Evolutionary conservation across 64 coral and sea anemone genomes (phyloP).

Genomic region (Montipora cactus): DNA sequence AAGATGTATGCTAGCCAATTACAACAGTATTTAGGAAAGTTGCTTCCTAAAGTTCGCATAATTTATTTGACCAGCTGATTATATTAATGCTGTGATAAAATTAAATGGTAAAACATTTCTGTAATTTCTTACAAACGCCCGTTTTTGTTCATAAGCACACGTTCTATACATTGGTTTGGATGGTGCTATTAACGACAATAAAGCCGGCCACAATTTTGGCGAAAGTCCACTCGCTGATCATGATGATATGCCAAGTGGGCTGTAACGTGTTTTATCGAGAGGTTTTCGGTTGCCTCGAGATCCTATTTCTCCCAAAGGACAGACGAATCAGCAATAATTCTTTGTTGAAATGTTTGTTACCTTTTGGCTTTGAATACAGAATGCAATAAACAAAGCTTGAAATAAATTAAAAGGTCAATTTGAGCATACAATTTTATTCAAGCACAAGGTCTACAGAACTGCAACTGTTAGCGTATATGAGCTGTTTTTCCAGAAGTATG

Average conservation of each 20-base stretch:
- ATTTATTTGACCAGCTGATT: neutral
- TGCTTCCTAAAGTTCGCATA: neutral
- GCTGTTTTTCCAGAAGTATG: no score
- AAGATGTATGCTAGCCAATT: neutral
- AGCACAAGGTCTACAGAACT: no score
- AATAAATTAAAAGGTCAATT: no score
- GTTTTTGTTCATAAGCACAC: neutral
- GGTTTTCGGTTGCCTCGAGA: constrained; percentile 15
- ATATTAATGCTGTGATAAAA: neutral
- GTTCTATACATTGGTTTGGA: neutral
- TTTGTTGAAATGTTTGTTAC: neutral
- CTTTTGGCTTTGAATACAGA: no score
- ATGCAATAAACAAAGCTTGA: no score
- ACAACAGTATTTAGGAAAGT: neutral
- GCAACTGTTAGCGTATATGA: no score
- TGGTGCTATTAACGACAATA: neutral
- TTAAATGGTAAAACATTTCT: neutral
- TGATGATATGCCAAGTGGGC: neutral
- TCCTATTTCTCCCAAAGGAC: neutral
- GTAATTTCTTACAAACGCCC: neutral
- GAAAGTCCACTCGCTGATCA: neutral
- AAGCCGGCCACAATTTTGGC: neutral
- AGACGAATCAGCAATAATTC: neutral
- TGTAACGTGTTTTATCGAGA: constrained; percentile 18
- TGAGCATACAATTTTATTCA: no score